Evolutionary conservation across 2,113 vertebrate genomes (phyloP).

Genomic region (Petroica traversi): DNA sequence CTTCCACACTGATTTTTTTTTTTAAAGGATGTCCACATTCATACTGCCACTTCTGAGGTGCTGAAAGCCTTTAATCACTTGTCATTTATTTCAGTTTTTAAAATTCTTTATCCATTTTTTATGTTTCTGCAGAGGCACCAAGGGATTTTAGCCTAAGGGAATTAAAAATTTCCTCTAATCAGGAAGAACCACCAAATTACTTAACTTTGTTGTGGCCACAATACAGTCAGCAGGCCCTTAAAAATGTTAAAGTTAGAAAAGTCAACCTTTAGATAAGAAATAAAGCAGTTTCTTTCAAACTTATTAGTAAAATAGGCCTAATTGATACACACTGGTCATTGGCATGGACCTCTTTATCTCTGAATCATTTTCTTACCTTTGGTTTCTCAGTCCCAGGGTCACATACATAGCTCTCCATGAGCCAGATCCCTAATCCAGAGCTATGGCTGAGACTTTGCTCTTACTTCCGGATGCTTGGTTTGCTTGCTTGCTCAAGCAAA

Average conservation of each 20-base stretch:
- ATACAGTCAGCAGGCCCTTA: neutral
- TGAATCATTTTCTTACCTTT: neutral
- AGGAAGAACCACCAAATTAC: neutral
- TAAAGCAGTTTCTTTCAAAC: neutral
- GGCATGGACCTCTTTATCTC: neutral
- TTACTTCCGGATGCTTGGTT: no score
- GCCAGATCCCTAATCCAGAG: no score
- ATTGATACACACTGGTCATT: neutral
- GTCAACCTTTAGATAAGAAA: neutral
- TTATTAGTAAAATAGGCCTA: neutral
- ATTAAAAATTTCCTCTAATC: neutral
- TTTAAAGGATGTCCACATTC: no score
- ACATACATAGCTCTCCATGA: neutral
- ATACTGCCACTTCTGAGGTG: neutral
- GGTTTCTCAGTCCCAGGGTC: neutral
- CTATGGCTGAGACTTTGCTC: neutral
- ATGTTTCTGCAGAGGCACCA: neutral
- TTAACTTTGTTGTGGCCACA: neutral
- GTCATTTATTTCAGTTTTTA: neutral
- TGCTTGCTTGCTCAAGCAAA: neutral
- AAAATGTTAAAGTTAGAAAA: neutral
- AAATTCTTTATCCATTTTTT: neutral
- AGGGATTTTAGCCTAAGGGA: neutral
- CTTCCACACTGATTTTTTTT: neutral
- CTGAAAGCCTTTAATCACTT: neutral